These are phyloP conservation scores for Geotrypetes seraphini DNA, from an alignment of 2,797 vertebrate genomes.

Conservation along the genomic window DNA sequence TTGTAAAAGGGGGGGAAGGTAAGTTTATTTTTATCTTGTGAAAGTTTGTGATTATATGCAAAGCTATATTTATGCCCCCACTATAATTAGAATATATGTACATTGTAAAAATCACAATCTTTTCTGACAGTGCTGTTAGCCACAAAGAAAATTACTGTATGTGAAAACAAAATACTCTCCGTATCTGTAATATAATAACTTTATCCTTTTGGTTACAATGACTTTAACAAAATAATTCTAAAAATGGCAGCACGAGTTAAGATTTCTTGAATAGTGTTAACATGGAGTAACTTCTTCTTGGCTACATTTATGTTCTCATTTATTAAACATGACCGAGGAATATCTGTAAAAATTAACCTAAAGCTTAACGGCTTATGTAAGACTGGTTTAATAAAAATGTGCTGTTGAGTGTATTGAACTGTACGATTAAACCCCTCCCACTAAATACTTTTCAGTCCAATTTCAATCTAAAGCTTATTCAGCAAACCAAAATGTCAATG, in stretches of 20 bases:
- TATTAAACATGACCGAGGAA: slow-evolving; percentile 32
- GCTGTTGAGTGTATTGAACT: slow-evolving; percentile 49
- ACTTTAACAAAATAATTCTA: background rate
- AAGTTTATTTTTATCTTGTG: too few relatives aligned
- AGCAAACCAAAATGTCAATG: slow-evolving; percentile 95
- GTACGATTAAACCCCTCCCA: slow-evolving; percentile 58
- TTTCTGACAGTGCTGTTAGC: slow-evolving; percentile 2
- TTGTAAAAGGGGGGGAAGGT: too few relatives aligned
- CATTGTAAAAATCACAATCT: slow-evolving; percentile 7
- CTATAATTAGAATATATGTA: slow-evolving; percentile 13
- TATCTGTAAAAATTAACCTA: slow-evolving; percentile 59
- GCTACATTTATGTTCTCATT: slow-evolving; percentile 23
- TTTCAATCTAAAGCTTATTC: slow-evolving; percentile 86
- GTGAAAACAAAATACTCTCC: slow-evolving; percentile 1
- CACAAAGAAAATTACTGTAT: slow-evolving; percentile 21
- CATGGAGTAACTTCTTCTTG: slow-evolving; percentile 11
- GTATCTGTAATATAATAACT: background rate
- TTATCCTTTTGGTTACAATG: background rate
- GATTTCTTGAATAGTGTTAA: slow-evolving; percentile 1
- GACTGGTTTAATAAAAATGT: slow-evolving; percentile 56
- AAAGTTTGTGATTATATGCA: slow-evolving; percentile 8
- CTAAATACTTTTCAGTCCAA: slow-evolving; percentile 52
- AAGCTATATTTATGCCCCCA: slow-evolving; percentile 26
- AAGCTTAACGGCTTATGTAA: slow-evolving; percentile 62
- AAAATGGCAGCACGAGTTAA: background rate